Base-by-base conservation (phyloP, 2,888 invertebrate species). In the Diabrotica balteata region DNA sequence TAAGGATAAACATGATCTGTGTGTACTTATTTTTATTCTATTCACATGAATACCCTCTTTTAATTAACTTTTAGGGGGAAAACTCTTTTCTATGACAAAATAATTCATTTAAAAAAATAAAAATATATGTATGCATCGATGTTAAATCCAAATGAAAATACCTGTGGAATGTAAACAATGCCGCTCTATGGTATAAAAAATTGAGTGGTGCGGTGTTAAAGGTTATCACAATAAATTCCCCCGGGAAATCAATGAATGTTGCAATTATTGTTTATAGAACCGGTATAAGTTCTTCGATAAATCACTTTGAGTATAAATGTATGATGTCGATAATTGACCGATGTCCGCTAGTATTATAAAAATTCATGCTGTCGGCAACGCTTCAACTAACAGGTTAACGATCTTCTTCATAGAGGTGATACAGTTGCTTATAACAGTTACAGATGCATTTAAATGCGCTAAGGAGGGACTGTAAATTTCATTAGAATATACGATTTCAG, bases 321-420 rank as follows among this genome's bases (percentile, higher is more conserved):
- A 67, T 67, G 52, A 63, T 60, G 59, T 17, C 59, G 63, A 67
- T 67, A 59, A 67, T 67, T 59, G 67, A 63, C 54, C 63, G 55
- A 55, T 67, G 63, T 63, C 59, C 59, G 63, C 63, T 53, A 59
- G 54, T 49, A 58, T 67, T 49, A 67, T 54, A 67, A 63, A 67
- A 67, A 67, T 63, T 59, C 54, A 59, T 53, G 67, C 67, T 67
- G 67, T 67, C 67, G 67, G 63, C 66, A 52, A 66, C 55, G 57
- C 61, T 66, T 57, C 62, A 58, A 58, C 51, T 51, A 58, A 59
- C 67, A 67, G 67, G 67, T 67, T 67, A 67, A 67, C 67, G 67
- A 67, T 67, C 67, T 63, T 53, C 22, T 10, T 49, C 44, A 8
- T 63, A 57, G 63, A 63, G 63, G 11, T 58, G 63, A 10, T 44